These are phyloP conservation scores for Enteromius mattozi DNA, from an alignment of 2,797 vertebrate genomes.

Conservation along the genomic window DNA sequence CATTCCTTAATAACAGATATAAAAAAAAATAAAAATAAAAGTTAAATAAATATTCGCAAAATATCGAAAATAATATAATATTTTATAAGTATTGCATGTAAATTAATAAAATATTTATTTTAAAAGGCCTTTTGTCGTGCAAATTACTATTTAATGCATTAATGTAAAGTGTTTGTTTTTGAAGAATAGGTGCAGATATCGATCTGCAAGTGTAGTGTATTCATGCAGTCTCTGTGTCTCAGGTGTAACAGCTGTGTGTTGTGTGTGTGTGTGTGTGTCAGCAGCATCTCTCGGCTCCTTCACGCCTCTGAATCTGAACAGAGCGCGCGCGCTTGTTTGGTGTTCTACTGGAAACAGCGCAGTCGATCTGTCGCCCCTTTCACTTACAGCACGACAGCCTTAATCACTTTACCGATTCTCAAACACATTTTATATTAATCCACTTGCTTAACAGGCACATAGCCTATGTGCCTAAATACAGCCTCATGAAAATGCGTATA, in stretches of 20 bases:
- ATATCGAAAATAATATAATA: not conserved
- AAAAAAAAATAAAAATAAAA: not conserved
- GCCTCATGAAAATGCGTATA: not conserved
- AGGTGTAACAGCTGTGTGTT: slow-evolving; percentile 39
- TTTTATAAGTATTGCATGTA: not conserved
- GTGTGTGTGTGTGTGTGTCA: slow-evolving; percentile 9
- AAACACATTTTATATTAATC: not conserved
- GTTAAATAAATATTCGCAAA: not conserved
- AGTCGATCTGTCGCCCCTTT: not conserved
- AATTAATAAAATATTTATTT: not conserved
- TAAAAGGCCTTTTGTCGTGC: not conserved
- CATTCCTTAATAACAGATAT: not conserved
- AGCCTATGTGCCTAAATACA: not conserved
- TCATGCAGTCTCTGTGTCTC: not conserved
- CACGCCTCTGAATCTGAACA: slow-evolving; percentile 19
- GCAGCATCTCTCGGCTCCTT: slow-evolving; percentile 11
- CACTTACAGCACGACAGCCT: not conserved
- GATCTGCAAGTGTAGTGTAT: not conserved
- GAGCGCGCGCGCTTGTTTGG: not conserved
- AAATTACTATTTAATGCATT: not conserved
- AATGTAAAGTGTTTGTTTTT: not conserved
- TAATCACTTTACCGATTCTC: not conserved
- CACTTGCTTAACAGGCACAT: not conserved
- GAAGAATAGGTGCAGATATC: not conserved
- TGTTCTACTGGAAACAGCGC: not conserved